Conservation (phyloP, 1,140 invertebrate species). For the Drosophila tristis region DNA sequence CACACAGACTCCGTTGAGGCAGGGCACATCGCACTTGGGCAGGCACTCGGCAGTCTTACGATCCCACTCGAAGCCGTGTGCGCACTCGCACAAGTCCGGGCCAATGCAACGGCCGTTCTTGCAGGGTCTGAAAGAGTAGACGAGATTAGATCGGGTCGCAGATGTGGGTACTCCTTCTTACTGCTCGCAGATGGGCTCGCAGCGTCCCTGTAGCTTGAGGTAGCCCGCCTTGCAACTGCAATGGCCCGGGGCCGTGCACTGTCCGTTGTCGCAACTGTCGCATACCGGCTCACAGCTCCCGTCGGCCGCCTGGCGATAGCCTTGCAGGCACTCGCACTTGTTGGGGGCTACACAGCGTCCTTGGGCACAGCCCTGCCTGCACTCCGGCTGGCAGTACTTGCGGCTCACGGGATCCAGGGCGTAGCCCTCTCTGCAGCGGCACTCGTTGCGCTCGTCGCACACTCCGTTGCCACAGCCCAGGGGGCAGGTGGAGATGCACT, state of each 20-base stretch:
- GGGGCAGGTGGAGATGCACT: conserved; percentile 81
- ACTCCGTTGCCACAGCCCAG: conserved; percentile 84
- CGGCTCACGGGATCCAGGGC: conserved; percentile 85
- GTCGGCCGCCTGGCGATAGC: conserved; percentile 75
- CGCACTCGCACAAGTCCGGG: conserved; percentile 85
- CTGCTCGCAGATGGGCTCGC: conserved; percentile 85
- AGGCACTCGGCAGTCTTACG: conserved; percentile 80
- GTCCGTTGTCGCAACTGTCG: conserved; percentile 84
- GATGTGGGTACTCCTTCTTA: conserved; percentile 34
- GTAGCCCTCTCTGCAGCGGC: conserved; percentile 88
- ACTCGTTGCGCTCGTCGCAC: conserved; percentile 84
- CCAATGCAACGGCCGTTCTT: conserved; percentile 85
- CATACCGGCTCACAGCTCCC: conserved; percentile 85
- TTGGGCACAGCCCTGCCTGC: conserved; percentile 85
- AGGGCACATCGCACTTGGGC: conserved; percentile 84
- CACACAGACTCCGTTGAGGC: conserved; percentile 85
- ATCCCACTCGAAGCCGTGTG: conserved; percentile 74
- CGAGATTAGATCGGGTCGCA: neutral
- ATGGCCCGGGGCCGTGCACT: conserved; percentile 85
- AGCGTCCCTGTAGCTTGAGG: conserved; percentile 83
- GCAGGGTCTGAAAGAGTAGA: conserved; percentile 79
- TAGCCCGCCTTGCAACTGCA: conserved; percentile 85
- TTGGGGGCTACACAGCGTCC: conserved; percentile 87
- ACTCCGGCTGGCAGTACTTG: conserved; percentile 86
- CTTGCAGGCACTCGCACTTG: conserved; percentile 85